Conservation (phyloP, 35 echinoderm and acorn worm species). For the Apostichopus parvimensis region DNA sequence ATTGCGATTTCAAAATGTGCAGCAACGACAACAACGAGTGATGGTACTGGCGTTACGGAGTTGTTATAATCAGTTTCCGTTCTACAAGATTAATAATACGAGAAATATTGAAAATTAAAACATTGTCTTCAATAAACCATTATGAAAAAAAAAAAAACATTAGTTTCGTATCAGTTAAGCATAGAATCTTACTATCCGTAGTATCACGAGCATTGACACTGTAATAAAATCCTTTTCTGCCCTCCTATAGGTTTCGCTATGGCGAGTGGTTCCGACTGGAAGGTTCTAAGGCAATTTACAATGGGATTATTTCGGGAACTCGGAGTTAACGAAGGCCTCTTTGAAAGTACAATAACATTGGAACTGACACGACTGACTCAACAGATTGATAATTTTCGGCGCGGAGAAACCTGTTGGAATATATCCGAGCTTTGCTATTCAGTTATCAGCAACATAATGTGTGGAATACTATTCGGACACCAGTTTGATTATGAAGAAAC, state of each 20-base stretch:
- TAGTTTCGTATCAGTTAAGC: too few relatives aligned
- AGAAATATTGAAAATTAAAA: too few relatives aligned
- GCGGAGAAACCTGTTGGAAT: neutral
- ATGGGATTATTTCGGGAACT: neutral
- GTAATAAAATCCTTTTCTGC: too few relatives aligned
- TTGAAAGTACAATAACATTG: conserved; percentile 10
- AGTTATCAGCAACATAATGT: conserved; percentile 22
- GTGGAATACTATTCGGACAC: conserved; percentile 29
- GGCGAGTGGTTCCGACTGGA: neutral
- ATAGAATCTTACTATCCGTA: too few relatives aligned
- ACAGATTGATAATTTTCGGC: neutral
- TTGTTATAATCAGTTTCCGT: too few relatives aligned
- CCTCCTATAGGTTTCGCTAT: neutral
- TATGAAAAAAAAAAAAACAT: too few relatives aligned
- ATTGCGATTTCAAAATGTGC: too few relatives aligned
- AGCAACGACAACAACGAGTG: too few relatives aligned
- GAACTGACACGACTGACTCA: neutral
- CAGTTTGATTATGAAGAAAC: conserved; percentile 28
- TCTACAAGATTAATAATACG: too few relatives aligned
- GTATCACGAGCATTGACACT: too few relatives aligned
- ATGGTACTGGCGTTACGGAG: too few relatives aligned
- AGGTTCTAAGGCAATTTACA: neutral
- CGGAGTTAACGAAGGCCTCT: conserved; percentile 6
- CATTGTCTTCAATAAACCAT: too few relatives aligned
- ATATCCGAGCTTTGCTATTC: neutral